These are phyloP conservation scores for Austrolebias charrua DNA, from an alignment of 2,797 vertebrate species.

Conservation along the genomic window DNA sequence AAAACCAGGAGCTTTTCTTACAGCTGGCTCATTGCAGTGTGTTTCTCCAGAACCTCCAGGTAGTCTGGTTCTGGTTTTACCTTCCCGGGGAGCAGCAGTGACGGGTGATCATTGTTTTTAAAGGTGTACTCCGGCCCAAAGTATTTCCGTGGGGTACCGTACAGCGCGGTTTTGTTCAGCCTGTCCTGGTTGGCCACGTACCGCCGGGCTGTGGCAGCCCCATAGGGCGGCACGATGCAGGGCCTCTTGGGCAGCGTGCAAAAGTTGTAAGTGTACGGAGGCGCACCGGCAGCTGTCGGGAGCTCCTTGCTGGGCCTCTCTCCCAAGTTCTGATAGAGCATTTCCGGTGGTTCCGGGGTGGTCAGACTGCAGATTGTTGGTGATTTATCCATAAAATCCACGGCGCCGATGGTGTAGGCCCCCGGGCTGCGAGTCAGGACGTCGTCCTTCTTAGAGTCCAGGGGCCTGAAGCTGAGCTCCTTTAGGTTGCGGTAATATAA, in stretches of 20 bases:
- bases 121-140: slow-evolving; percentile 82
- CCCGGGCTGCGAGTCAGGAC: slow-evolving; percentile 75
- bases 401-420: slow-evolving; percentile 92
- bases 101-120: slow-evolving; percentile 86
- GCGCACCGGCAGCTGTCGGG: slow-evolving; percentile 78
- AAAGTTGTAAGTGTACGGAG: slow-evolving; percentile 90
- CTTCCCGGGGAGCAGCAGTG: slow-evolving; percentile 88
- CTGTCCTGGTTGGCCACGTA: slow-evolving; percentile 87
- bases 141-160: slow-evolving; percentile 95
- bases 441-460: slow-evolving; percentile 87
- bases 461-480: slow-evolving; percentile 86
- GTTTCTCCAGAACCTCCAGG: slow-evolving; percentile 99
- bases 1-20: slow-evolving; percentile 70
- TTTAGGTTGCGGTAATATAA: slow-evolving; percentile 94
- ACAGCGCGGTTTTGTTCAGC: slow-evolving; percentile 93
- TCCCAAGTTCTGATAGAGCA: slow-evolving; percentile 93
- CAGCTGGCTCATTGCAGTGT: slow-evolving; percentile 99
- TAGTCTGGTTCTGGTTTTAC: slow-evolving; percentile 97
- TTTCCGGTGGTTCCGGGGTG: slow-evolving; percentile 73
- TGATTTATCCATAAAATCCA: slow-evolving; percentile 88
- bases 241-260: slow-evolving; percentile 98
- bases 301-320: slow-evolving; percentile 89
- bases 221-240: slow-evolving; percentile 87
- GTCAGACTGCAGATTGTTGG: slow-evolving; percentile 46
- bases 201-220: slow-evolving; percentile 80